Evolutionary conservation across 2,797 vertebrate genomes (phyloP).

Genomic region (Sebastolobus alascanus): DNA sequence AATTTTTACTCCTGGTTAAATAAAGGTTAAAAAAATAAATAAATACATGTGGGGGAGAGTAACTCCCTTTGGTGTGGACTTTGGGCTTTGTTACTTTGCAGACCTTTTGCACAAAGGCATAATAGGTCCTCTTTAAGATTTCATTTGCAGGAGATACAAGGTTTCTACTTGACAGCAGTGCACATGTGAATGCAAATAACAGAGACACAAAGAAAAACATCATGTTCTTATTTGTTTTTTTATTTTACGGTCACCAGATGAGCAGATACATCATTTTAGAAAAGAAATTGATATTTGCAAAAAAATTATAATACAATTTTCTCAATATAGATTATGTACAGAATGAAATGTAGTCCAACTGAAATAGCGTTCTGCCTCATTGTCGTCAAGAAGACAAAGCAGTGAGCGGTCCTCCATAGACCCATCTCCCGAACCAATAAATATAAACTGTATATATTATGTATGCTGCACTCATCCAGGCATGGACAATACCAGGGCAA

Average conservation of each 20-base stretch:
- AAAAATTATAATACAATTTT: conserved; percentile 88
- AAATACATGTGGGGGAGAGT: too few relatives aligned
- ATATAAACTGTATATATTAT: conserved; percentile 88
- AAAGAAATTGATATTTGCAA: conserved; percentile 86
- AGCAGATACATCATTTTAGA: conserved; percentile 88
- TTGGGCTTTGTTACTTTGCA: too few relatives aligned
- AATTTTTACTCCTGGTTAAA: too few relatives aligned
- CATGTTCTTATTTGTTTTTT: conserved; percentile 63
- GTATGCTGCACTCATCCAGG: conserved; percentile 80
- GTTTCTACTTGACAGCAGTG: background rate
- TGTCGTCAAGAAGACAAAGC: conserved; percentile 72
- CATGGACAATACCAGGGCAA: conserved; percentile 76
- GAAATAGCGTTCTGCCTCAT: conserved; percentile 76
- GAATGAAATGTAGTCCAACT: conserved; percentile 80
- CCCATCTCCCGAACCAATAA: conserved; percentile 81
- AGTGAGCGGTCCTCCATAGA: conserved; percentile 61
- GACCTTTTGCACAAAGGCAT: too few relatives aligned
- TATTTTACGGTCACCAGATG: conserved; percentile 88
- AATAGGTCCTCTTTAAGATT: background rate
- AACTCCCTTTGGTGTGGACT: too few relatives aligned
- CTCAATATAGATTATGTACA: conserved; percentile 88
- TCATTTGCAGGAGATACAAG: background rate
- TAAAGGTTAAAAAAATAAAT: too few relatives aligned
- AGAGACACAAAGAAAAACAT: conserved; percentile 38
- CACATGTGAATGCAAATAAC: conserved; percentile 17